Evolutionary conservation across 92 coral and sea anemone species (phyloP), one percentile per base, ranked within the genome.

Genomic region (Heliopora coerulea): DNA sequence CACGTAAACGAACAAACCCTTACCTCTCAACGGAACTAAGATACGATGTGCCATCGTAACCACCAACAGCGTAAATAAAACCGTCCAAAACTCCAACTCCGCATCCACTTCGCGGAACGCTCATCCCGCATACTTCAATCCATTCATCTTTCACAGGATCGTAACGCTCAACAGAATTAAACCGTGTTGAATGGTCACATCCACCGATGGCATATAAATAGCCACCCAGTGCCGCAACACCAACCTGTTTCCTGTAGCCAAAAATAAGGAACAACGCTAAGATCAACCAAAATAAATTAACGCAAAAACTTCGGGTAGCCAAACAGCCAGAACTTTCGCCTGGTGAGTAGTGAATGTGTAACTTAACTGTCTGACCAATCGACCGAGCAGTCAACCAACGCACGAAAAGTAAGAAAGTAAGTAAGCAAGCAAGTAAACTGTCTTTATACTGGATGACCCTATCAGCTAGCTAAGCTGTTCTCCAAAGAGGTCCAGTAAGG

Each of bases 41-140:
- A 46, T 95, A 95, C 49, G 91, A 87, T 13, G 99, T 95, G 1
- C 99, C 98, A 73, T 93, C 98, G 57, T 93, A 93, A 1, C 98
- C 98, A 12, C 98, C 98, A 0, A 93, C 96, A 4, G 89, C 98
- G 66, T 93, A 93, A 68, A 93, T 82, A 64, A 90, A 91, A 4
- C 98, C 98, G 52, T 93, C 98, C 59, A 93, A 78, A 15, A 90
- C 98, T 23, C 93, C 98, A 15, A 93, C 98, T 15, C 98, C 98
- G 82, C 98, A 89, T 60, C 98, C 98, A 85, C 96, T 89, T 30
- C 98, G 89, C 29, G 98, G 98, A 40, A 96, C 91, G 64, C 95
- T 87, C 98, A 93, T 93, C 17, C 95, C 81, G 24, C 87, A 81
- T 49, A 93, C 98, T 41, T 80, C 86, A 13, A 88, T 83, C 98